A percentile compares a stretch with the other conserved stretches of the same genome.
phyloP scores from a whole-genome alignment of 2,797 vertebrate genomes.

The Ptychobarbus kaznakovi region DNA sequence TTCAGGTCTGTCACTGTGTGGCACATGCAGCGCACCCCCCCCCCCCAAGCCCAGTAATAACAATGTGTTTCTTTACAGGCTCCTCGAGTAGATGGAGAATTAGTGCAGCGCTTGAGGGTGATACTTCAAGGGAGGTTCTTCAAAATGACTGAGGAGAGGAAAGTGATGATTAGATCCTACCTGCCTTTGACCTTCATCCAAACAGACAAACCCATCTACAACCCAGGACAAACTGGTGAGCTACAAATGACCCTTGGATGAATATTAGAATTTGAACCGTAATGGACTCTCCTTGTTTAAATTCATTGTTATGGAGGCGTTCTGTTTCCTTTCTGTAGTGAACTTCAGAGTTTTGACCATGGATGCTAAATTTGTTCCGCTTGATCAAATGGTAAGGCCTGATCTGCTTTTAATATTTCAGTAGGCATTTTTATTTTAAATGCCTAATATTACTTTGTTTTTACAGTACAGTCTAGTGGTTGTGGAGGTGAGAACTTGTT shows the following conservation, averaged over 20 bases:
- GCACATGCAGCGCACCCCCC: too few relatives aligned
- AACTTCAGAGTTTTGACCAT: conserved; percentile 81
- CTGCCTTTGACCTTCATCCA: conserved; percentile 79
- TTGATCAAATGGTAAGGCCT: conserved; percentile 36
- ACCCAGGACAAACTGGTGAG: conserved; percentile 75
- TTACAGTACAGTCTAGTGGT: conserved; percentile 13
- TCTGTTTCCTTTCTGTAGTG: conserved; percentile 69
- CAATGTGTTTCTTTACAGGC: too few relatives aligned
- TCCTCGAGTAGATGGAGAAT: background rate
- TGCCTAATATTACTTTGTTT: background rate
- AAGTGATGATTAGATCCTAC: conserved; percentile 72
- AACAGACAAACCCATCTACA: conserved; percentile 91
- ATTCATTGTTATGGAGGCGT: background rate
- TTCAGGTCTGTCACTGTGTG: background rate
- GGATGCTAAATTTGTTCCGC: conserved; percentile 74
- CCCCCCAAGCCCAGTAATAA: too few relatives aligned
- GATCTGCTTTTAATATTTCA: background rate
- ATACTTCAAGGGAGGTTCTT: conserved; percentile 73
- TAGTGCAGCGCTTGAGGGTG: conserved; percentile 65
- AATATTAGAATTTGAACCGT: background rate
- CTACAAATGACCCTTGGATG: too few relatives aligned
- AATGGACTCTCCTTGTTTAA: conserved; percentile 19
- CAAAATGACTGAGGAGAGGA: conserved; percentile 72
- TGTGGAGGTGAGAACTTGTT: background rate
- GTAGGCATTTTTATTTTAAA: too few relatives aligned